Evolutionary conservation across 2,888 invertebrate genomes (phyloP).

Genomic region (Frankliniella intonsa): DNA sequence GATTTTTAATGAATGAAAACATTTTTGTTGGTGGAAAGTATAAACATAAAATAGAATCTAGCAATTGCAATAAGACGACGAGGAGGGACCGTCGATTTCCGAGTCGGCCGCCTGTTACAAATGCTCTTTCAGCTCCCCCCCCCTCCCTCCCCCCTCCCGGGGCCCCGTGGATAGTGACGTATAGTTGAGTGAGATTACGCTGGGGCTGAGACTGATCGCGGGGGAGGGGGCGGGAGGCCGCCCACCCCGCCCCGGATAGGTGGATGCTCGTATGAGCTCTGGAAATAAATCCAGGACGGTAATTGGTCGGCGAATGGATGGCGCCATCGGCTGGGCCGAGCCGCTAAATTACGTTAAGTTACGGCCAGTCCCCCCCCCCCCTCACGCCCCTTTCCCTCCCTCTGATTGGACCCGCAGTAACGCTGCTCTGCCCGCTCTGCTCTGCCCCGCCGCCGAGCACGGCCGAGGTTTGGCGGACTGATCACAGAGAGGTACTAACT

Average conservation of each 20-base stretch:
- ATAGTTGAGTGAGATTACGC: background rate
- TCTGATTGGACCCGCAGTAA: background rate
- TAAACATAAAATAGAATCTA: too few relatives aligned
- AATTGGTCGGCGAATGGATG: conserved; percentile 17
- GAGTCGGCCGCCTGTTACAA: too few relatives aligned
- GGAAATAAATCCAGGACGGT: conserved; percentile 24
- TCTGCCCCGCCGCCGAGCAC: too few relatives aligned
- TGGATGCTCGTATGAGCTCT: conserved; percentile 17
- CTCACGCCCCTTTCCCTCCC: background rate
- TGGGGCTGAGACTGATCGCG: background rate
- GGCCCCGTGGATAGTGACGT: background rate
- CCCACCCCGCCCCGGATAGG: background rate
- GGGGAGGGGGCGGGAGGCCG: background rate
- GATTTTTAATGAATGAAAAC: too few relatives aligned
- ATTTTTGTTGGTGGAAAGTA: too few relatives aligned
- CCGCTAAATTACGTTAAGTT: conserved; percentile 23
- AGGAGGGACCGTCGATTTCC: too few relatives aligned
- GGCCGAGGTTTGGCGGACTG: too few relatives aligned
- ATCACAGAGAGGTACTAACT: too few relatives aligned
- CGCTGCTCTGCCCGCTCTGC: too few relatives aligned
- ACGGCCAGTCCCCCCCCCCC: background rate
- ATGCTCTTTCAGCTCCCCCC: background rate
- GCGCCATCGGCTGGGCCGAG: background rate
- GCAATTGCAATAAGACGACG: too few relatives aligned
- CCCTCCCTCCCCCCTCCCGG: too few relatives aligned